Evolutionary conservation across 1,140 invertebrate genomes (phyloP).

Genomic region (Trichonephila clavata): DNA sequence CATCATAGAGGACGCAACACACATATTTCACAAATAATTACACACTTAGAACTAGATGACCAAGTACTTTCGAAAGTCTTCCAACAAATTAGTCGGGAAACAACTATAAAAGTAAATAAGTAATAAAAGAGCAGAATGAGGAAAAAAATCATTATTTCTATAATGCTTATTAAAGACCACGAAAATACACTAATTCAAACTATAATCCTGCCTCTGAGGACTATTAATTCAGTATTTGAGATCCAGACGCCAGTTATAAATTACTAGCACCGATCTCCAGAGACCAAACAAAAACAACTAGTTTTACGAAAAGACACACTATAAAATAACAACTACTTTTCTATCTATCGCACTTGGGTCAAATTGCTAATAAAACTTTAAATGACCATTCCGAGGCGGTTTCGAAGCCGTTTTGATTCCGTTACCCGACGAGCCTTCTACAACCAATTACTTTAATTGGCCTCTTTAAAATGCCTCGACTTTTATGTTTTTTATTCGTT

Average conservation of each 20-base stretch:
- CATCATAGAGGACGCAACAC: background rate
- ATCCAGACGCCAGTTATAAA: background rate
- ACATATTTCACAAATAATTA: background rate
- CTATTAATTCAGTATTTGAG: background rate
- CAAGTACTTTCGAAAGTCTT: background rate
- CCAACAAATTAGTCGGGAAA: background rate
- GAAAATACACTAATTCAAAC: background rate
- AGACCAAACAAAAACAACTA: background rate
- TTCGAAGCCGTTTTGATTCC: conserved; percentile 36
- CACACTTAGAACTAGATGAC: background rate
- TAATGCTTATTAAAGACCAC: background rate
- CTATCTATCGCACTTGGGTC: background rate
- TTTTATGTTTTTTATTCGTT: conserved; percentile 21
- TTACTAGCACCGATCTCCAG: background rate
- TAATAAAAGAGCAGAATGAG: background rate
- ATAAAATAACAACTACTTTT: conserved; percentile 48
- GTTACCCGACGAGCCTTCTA: background rate
- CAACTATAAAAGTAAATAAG: background rate
- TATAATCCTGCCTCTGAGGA: background rate
- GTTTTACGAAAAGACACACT: background rate
- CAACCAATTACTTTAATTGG: conserved; percentile 62
- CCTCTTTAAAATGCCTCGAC: conserved; percentile 4
- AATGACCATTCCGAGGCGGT: conserved; percentile 42
- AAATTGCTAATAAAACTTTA: conserved; percentile 66
- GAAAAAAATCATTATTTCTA: background rate